phyloP scores from a whole-genome alignment of 2,113 vertebrate species.

The Vombatus ursinus region DNA sequence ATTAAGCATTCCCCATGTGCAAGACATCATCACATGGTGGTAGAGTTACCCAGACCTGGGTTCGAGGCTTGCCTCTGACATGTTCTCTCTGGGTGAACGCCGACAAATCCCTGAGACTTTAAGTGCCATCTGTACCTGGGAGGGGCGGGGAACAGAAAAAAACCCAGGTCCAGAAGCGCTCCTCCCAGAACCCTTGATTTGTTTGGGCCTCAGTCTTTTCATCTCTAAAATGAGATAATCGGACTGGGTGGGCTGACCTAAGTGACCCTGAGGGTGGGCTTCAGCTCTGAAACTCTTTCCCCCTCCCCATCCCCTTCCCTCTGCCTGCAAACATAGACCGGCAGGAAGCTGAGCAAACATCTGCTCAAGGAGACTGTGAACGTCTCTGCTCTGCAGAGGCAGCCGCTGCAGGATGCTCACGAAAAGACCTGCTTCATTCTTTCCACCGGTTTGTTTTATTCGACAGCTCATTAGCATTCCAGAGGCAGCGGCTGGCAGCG shows the following conservation, averaged over 20 bases:
- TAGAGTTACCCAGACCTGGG: too few relatives aligned
- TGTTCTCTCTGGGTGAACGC: too few relatives aligned
- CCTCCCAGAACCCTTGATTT: too few relatives aligned
- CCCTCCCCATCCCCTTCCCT: background rate
- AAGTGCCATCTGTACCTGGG: too few relatives aligned
- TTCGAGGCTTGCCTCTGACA: too few relatives aligned
- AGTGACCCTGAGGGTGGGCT: background rate
- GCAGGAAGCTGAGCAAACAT: background rate
- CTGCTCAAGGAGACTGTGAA: background rate
- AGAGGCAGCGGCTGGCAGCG: constrained; percentile 45
- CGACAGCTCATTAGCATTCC: constrained; percentile 58
- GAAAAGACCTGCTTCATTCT: background rate
- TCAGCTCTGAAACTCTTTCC: background rate
- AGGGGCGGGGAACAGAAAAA: too few relatives aligned
- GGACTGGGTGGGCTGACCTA: too few relatives aligned
- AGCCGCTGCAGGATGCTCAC: rapidly evolving
- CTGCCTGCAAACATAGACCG: background rate
- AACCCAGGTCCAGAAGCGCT: too few relatives aligned
- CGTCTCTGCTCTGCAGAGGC: background rate
- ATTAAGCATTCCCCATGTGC: background rate
- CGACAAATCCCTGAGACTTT: too few relatives aligned
- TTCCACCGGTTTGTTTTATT: background rate
- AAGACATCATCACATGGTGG: too few relatives aligned
- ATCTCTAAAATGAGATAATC: background rate
- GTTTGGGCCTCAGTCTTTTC: background rate